Evolutionary conservation across 1,140 invertebrate species (phyloP).

Genomic region (Acyrthosiphon pisum): DNA sequence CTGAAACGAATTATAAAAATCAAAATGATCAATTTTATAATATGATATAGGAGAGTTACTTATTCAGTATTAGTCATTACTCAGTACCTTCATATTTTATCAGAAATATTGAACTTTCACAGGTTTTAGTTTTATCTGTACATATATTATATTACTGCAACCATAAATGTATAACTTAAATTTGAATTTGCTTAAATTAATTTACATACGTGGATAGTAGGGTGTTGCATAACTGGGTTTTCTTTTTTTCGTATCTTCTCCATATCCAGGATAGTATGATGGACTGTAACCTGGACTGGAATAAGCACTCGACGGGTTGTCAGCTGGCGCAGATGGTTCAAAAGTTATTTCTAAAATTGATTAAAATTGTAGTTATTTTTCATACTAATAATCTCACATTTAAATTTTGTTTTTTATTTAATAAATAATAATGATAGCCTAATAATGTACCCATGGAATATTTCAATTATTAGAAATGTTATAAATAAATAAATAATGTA

Average conservation of each 20-base stretch:
- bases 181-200: not conserved
- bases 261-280: constrained; percentile 32
- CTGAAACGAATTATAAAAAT: not conserved
- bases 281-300: constrained; percentile 41
- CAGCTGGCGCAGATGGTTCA: constrained; percentile 31
- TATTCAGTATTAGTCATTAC: not conserved
- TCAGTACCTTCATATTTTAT: not conserved
- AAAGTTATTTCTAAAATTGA: constrained; percentile 6
- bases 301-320: constrained; percentile 13
- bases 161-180: no score
- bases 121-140: not conserved
- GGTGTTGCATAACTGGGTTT: constrained; percentile 43
- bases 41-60: not conserved
- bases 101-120: not conserved
- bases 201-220: constrained; percentile 51
- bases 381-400: not conserved
- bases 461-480: not conserved
- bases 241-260: constrained; percentile 39
- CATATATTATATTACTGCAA: not conserved
- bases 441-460: not conserved
- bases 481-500: not conserved
- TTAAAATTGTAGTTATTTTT: not conserved
- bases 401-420: not conserved
- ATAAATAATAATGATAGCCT: not conserved
- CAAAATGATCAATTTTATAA: not conserved